Evolutionary conservation across 1,140 invertebrate species (phyloP).

Genomic region (Tetranychus urticae): DNA sequence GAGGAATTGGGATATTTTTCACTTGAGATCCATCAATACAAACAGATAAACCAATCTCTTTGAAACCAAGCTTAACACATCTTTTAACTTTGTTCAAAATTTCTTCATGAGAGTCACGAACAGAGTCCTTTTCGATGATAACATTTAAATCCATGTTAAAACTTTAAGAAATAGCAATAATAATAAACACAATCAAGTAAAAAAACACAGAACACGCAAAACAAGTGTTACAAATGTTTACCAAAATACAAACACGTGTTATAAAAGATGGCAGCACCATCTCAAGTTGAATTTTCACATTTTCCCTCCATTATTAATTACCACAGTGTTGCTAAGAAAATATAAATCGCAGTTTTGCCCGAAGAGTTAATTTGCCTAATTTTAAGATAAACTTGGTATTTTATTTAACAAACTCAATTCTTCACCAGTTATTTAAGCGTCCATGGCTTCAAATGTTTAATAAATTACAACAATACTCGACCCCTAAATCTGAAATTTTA

Average conservation of each 20-base stretch:
- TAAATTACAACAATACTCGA: too few relatives aligned
- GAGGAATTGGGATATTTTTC: background rate
- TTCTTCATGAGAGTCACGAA: background rate
- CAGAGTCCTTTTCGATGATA: slow-evolving; percentile 1
- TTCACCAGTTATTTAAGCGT: too few relatives aligned
- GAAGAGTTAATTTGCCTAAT: too few relatives aligned
- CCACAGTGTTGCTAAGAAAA: background rate
- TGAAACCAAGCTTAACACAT: background rate
- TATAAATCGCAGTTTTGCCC: too few relatives aligned
- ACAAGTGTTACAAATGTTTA: background rate
- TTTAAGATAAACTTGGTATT: too few relatives aligned
- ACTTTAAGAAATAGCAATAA: background rate
- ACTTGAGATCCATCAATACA: background rate
- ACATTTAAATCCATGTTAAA: slow-evolving; percentile 7
- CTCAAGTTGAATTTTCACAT: background rate
- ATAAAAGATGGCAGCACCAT: background rate
- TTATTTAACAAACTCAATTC: too few relatives aligned
- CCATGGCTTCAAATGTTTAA: too few relatives aligned
- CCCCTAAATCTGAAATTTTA: too few relatives aligned
- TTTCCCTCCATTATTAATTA: background rate
- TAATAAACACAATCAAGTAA: background rate
- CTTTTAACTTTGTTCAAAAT: background rate
- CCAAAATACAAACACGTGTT: background rate
- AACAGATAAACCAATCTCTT: slow-evolving; percentile 2
- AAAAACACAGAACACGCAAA: background rate